A percentile compares a stretch with the other conserved stretches of the same genome.
These are phyloP conservation scores for Muntiacus muntjak DNA, from an alignment of 2,113 vertebrate species.

Conservation along the genomic window DNA sequence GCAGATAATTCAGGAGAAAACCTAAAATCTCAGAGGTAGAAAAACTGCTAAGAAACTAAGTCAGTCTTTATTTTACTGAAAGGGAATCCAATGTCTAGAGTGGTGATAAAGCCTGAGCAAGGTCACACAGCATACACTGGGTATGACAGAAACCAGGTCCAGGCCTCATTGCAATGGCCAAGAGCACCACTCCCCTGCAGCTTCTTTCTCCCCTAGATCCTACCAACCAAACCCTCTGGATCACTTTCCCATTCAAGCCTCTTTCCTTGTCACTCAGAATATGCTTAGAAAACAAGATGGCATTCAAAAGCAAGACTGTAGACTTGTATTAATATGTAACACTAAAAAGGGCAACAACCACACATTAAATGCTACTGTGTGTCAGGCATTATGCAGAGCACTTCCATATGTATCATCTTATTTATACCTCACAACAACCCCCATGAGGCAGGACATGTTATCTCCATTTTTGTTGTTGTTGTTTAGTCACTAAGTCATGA, in stretches of 20 bases:
- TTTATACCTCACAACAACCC: background rate
- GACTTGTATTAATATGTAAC: background rate
- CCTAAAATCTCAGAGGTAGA: background rate
- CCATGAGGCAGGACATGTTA: background rate
- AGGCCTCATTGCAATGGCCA: background rate
- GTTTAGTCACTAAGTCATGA: background rate
- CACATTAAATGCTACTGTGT: background rate
- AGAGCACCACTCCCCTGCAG: background rate
- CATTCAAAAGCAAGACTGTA: background rate
- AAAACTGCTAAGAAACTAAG: background rate
- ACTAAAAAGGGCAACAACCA: background rate
- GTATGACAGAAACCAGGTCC: background rate
- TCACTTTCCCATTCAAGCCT: background rate
- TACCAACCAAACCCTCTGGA: background rate
- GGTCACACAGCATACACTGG: background rate
- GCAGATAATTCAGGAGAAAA: background rate
- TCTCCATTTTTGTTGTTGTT: background rate
- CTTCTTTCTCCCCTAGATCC: background rate
- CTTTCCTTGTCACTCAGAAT: background rate
- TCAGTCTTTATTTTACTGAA: background rate
- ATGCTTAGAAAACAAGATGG: background rate
- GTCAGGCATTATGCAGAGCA: background rate
- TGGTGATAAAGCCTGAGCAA: background rate
- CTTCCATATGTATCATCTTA: background rate
- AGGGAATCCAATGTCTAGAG: background rate